These are phyloP conservation scores for Phalacrocorax pelagicus DNA, from an alignment of 2,113 vertebrate genomes.

Conservation along the genomic window DNA sequence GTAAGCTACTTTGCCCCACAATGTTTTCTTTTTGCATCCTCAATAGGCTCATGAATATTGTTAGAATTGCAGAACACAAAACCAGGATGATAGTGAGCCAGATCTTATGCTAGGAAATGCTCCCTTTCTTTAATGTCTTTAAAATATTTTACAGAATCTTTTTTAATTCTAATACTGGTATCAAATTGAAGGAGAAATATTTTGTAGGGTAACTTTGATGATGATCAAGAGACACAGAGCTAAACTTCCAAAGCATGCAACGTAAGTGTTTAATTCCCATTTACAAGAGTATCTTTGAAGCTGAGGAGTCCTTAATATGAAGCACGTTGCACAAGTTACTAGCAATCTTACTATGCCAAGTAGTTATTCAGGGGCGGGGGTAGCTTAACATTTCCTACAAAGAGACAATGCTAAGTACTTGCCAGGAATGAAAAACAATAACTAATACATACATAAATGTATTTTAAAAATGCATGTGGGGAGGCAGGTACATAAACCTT, in stretches of 20 bases:
- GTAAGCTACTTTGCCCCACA: not conserved
- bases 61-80: not conserved
- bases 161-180: conserved; percentile 7
- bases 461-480: not conserved
- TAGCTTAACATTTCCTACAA: not conserved
- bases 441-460: not conserved
- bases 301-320: conserved; percentile 9
- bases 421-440: conserved; percentile 8
- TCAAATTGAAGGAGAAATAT: conserved; percentile 1
- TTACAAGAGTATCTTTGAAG: conserved; percentile 40
- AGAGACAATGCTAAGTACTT: not conserved
- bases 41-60: not conserved
- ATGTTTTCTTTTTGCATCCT: not conserved
- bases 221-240: conserved; percentile 12
- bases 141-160: not conserved
- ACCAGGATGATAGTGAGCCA: not conserved
- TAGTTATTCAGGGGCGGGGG: not conserved
- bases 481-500: not conserved
- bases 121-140: not conserved
- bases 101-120: not conserved
- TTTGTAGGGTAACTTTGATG: conserved; percentile 36
- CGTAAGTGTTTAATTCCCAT: not conserved
- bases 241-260: conserved; percentile 15
- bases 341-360: not conserved
- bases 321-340: conserved; percentile 21